These are phyloP conservation scores for Cosmia pyralina DNA, from an alignment of 2,888 invertebrate genomes.

Conservation along the genomic window DNA sequence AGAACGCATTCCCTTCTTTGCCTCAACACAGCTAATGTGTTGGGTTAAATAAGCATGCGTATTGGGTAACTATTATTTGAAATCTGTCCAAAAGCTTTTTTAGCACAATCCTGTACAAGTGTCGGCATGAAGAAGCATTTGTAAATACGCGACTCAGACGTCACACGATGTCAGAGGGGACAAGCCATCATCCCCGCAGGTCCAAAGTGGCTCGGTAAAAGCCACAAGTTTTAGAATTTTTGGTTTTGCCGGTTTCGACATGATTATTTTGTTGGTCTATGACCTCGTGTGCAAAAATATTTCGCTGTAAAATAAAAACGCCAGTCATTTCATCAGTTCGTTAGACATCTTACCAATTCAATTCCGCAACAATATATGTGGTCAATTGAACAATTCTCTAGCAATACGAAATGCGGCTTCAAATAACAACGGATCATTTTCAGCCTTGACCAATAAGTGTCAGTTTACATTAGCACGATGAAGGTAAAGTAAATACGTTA, in stretches of 20 bases:
- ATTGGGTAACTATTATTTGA: too few relatives aligned
- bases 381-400: constrained; percentile 27
- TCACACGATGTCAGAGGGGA: background rate
- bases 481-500: constrained; percentile 24
- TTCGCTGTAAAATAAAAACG: background rate
- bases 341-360: constrained; percentile 13
- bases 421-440: constrained; percentile 9
- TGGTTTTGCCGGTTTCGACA: background rate
- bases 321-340: too few relatives aligned
- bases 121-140: background rate
- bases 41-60: too few relatives aligned
- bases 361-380: background rate
- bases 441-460: constrained; percentile 46
- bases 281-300: background rate
- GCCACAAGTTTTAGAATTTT: background rate
- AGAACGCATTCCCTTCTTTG: too few relatives aligned
- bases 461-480: constrained; percentile 44
- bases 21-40: too few relatives aligned
- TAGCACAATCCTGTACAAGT: background rate
- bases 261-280: background rate
- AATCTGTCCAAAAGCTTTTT: background rate
- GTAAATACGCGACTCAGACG: background rate
- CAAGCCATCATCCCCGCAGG: background rate
- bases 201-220: too few relatives aligned
- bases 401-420: constrained; percentile 13